Evolutionary conservation across 1,140 invertebrate genomes (phyloP).

Genomic region (Drosophila lini): DNA sequence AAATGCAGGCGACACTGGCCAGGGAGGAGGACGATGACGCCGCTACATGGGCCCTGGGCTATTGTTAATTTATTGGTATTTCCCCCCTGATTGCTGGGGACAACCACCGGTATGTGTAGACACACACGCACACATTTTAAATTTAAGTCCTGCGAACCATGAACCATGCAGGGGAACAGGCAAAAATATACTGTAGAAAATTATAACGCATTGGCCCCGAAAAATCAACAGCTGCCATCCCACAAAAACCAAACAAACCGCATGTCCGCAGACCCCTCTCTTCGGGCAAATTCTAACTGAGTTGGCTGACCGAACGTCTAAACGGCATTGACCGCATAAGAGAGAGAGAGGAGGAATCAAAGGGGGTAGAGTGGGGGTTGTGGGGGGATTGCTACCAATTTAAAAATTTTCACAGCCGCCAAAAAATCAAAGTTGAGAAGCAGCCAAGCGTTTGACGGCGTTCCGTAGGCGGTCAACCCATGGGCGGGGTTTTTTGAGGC

Average conservation of each 20-base stretch:
- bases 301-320: slow-evolving; percentile 73
- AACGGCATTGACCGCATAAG: slow-evolving; percentile 78
- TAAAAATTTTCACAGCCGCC: slow-evolving; percentile 77
- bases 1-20: slow-evolving; percentile 51
- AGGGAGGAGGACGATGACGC: not conserved
- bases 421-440: slow-evolving; percentile 70
- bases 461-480: slow-evolving; percentile 48
- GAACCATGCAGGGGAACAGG: slow-evolving; percentile 23
- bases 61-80: slow-evolving; percentile 79
- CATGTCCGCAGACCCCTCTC: slow-evolving; percentile 44
- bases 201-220: slow-evolving; percentile 79
- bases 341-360: slow-evolving; percentile 17
- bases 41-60: slow-evolving; percentile 35
- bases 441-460: slow-evolving; percentile 56
- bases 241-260: slow-evolving; percentile 78
- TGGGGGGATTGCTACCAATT: slow-evolving; percentile 54
- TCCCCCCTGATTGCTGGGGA: slow-evolving; percentile 24
- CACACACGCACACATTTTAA: slow-evolving; percentile 66
- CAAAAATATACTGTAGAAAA: slow-evolving; percentile 60
- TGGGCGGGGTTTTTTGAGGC: slow-evolving; percentile 19
- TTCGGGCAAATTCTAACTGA: slow-evolving; percentile 25
- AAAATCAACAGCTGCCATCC: slow-evolving; percentile 78
- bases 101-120: slow-evolving; percentile 59
- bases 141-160: slow-evolving; percentile 56
- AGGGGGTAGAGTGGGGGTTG: not conserved